These are phyloP conservation scores for Diceros bicornis DNA, from an alignment of 2,797 vertebrate genomes.

Conservation along the genomic window DNA sequence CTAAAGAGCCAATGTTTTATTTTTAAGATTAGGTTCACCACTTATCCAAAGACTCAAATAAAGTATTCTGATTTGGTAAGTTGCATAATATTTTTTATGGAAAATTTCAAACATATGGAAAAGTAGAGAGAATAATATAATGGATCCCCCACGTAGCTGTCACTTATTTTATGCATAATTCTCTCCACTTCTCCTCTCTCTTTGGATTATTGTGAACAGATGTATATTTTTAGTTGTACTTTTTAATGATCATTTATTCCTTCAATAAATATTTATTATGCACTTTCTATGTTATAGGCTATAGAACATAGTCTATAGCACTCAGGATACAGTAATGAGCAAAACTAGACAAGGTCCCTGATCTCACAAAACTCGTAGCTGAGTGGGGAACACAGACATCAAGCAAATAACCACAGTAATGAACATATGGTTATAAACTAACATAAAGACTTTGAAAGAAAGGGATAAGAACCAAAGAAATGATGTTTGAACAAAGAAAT, in stretches of 20 bases:
- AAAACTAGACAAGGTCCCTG: not conserved
- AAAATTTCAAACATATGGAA: conserved; percentile 64
- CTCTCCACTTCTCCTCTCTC: not conserved
- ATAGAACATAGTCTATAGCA: not conserved
- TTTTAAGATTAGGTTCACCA: conserved; percentile 55
- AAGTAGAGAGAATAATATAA: not conserved
- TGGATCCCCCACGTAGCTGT: not conserved
- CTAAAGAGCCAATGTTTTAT: conserved; percentile 21
- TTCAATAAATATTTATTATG: conserved; percentile 34
- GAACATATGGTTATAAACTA: not conserved
- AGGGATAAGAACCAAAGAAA: conserved; percentile 34
- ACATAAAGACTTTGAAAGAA: conserved; percentile 33
- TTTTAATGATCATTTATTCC: conserved; percentile 43
- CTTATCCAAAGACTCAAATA: conserved; percentile 40
- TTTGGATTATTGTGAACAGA: conserved; percentile 56
- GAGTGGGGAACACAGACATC: not conserved
- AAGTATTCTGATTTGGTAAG: conserved; percentile 30
- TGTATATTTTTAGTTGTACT: conserved; percentile 43
- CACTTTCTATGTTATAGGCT: not conserved
- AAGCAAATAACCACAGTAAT: not conserved
- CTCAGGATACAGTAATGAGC: not conserved
- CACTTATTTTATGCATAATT: conserved; percentile 30
- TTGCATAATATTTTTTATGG: conserved; percentile 30
- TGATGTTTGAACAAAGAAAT: conserved; percentile 10
- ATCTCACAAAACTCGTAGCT: not conserved